phyloP scores from a whole-genome alignment of 2,113 vertebrate species.

The Aviceda subcristata region DNA sequence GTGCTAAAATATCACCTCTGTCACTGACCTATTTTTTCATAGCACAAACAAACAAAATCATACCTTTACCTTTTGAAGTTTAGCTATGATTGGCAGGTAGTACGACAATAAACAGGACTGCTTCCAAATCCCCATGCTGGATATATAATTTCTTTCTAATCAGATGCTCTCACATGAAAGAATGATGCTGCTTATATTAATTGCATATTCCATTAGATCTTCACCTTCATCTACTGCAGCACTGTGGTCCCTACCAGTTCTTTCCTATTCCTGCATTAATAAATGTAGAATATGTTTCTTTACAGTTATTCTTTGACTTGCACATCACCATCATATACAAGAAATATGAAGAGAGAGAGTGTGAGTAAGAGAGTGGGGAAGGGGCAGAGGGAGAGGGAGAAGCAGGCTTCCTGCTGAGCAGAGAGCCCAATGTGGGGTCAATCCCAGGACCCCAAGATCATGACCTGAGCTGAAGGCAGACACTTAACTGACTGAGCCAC shows the following conservation, averaged over 20 bases:
- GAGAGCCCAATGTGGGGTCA: no score
- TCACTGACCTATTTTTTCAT: background rate
- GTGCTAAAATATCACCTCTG: background rate
- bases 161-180: constrained; percentile 10
- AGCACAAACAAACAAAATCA: background rate
- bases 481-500: no score
- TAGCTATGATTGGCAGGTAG: background rate
- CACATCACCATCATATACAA: background rate
- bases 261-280: background rate
- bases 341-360: background rate
- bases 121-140: background rate
- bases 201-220: constrained; percentile 28
- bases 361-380: background rate
- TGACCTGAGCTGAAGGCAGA: no score
- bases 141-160: background rate
- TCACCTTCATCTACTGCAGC: constrained; percentile 1
- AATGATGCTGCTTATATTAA: background rate
- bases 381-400: no score
- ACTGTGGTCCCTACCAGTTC: background rate
- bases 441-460: no score
- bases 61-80: background rate
- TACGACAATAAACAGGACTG: background rate
- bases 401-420: no score
- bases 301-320: background rate
- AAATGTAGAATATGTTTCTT: background rate